Conservation (phyloP, 1,140 invertebrate genomes). For the Hylaeus volcanicus region DNA sequence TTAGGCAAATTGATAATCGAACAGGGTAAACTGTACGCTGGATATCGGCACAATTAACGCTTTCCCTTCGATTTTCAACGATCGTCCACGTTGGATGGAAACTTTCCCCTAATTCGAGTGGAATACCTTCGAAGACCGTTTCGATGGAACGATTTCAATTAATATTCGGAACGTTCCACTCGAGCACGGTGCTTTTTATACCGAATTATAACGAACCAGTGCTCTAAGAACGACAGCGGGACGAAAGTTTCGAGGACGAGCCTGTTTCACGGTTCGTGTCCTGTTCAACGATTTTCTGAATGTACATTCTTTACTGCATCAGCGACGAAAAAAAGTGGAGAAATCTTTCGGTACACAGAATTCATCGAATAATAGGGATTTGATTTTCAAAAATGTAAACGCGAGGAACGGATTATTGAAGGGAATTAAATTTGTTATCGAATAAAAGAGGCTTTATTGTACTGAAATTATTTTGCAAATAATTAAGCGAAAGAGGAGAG, state of each 20-base stretch:
- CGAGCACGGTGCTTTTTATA: background rate
- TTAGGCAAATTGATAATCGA: conserved; percentile 19
- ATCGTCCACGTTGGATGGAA: background rate
- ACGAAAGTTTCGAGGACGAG: background rate
- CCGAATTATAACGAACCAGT: background rate
- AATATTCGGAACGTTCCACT: background rate
- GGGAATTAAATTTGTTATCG: too few relatives aligned
- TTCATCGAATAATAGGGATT: too few relatives aligned
- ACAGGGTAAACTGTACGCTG: background rate
- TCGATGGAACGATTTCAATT: background rate
- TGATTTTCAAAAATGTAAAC: too few relatives aligned
- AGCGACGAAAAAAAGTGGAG: too few relatives aligned
- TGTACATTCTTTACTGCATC: too few relatives aligned
- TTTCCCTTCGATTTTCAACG: background rate
- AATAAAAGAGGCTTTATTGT: too few relatives aligned
- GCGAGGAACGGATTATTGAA: too few relatives aligned
- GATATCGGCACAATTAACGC: conserved; percentile 4
- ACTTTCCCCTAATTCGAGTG: background rate
- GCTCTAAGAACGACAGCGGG: too few relatives aligned
- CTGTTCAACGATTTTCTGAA: too few relatives aligned
- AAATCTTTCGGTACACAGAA: too few relatives aligned
- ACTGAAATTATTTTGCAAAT: too few relatives aligned
- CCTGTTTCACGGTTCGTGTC: background rate
- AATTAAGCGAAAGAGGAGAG: too few relatives aligned
- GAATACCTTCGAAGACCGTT: background rate